Conservation (phyloP, 1,140 invertebrate genomes). For the Dryas iulia region DNA sequence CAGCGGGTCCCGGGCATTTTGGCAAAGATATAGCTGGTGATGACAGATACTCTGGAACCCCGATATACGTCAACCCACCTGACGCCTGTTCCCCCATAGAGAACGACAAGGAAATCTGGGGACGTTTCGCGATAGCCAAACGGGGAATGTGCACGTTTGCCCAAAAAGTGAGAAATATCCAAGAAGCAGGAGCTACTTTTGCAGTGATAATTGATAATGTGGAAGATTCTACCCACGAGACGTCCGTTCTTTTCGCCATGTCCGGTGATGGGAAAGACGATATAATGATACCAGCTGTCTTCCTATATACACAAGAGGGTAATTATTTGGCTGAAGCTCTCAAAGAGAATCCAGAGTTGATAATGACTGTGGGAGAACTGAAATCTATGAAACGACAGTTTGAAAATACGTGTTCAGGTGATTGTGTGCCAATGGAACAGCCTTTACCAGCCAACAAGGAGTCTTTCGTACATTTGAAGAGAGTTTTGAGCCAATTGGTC, state of each 20-base stretch:
- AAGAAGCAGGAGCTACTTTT: constrained; percentile 90
- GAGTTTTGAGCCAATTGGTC: constrained; percentile 60
- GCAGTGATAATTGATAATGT: constrained; percentile 95
- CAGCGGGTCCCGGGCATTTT: constrained; percentile 96
- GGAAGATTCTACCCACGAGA: constrained; percentile 85
- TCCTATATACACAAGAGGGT: constrained; percentile 93
- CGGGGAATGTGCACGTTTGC: constrained; percentile 97
- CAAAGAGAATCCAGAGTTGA: constrained; percentile 70
- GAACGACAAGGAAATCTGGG: constrained; percentile 83
- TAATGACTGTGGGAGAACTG: constrained; percentile 80
- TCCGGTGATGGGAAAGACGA: constrained; percentile 95
- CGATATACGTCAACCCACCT: constrained; percentile 82
- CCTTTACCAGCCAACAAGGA: constrained; percentile 43
- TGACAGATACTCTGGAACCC: constrained; percentile 81
- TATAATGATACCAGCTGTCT: constrained; percentile 94
- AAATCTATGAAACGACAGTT: constrained; percentile 51
- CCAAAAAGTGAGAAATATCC: constrained; percentile 94
- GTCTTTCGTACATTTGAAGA: constrained; percentile 64
- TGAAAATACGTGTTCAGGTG: constrained; percentile 29
- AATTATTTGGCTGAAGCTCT: constrained; percentile 82
- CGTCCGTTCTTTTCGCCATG: constrained; percentile 95
- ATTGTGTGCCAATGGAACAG: constrained; percentile 42
- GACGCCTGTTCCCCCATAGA: constrained; percentile 84
- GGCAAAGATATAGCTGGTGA: constrained; percentile 86
- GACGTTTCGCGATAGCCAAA: constrained; percentile 91